Evolutionary conservation across 2,888 invertebrate genomes (phyloP).

Genomic region (Saturnia japonica): DNA sequence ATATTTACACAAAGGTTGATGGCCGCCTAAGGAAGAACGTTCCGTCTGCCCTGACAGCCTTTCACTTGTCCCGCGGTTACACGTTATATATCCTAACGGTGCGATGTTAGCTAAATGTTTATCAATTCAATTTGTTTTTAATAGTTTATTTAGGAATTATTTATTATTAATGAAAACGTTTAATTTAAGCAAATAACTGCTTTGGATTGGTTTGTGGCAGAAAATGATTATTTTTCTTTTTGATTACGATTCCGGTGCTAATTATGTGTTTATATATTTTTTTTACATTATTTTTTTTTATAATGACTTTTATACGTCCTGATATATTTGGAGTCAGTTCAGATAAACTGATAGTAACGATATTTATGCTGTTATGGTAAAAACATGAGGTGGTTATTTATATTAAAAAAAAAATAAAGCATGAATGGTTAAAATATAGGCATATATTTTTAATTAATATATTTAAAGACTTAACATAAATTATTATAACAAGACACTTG

Average conservation of each 20-base stretch:
- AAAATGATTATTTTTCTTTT: not conserved
- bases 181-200: not conserved
- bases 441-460: not conserved
- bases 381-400: no score
- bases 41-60: slow-evolving; percentile 35
- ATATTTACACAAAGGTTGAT: slow-evolving; percentile 25
- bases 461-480: not conserved
- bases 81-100: not conserved
- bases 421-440: no score
- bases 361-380: not conserved
- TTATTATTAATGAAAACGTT: not conserved
- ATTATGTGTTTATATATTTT: not conserved
- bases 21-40: slow-evolving; percentile 45
- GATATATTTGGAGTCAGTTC: not conserved
- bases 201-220: not conserved
- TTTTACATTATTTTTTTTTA: not conserved
- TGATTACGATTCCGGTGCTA: not conserved
- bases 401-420: no score
- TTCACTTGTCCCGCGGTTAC: not conserved
- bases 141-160: not conserved
- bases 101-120: not conserved
- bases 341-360: not conserved
- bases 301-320: not conserved
- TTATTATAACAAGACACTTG: not conserved
- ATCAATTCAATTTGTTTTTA: not conserved